Evolutionary conservation across 2,113 vertebrate species (phyloP), one percentile per base, ranked within the genome.

Genomic region (Sinocyclocheilus maitianheensis): DNA sequence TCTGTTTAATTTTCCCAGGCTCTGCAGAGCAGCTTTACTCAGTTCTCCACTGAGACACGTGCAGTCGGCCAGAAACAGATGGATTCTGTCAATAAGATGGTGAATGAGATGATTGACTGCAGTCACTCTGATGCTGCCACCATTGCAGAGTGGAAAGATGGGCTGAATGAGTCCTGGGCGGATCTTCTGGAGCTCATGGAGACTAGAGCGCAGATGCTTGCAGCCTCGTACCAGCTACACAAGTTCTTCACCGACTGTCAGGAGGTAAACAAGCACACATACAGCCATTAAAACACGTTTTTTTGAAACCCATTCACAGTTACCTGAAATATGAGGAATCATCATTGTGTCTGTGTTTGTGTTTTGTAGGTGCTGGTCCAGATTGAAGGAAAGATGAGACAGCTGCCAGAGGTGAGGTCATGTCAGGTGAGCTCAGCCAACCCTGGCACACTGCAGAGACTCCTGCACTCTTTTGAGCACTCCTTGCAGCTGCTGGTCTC

Each of bases 61-160:
- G 94, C 92, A 82, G 92, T 95, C 0, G 97, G 97, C 14, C 97
- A 98, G 93, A 96, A 96, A 92, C 96, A 97, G 0, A 96, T 98
- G 92, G 96, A 97, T 40, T 91, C 93, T 0, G 95, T 96, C 82
- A 98, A 97, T 9, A 90, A 91, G 6, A 92, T 97, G 94, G 97
- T 97, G n/a, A 97, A 97, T 0, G 96, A 97, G 86, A 96, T 98
- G 91, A 98, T 99, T 18, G 93, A 97, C 0, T 96, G 95, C 0
- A 96, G 97, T 30, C 97, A 99, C 75, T 91, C 96, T 0, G 97
- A 97, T 14, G 96, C 96, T 0, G 97, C 97, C 91, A 97, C 96
- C 12, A 96, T 98, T 9, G 97, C 97, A 0, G 97, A 98, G 93
- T 99, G 97, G 97, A 99, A 99, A 88, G 97, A 98, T n/a, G 94